A percentile compares a stretch with the other conserved stretches of the same genome.
Evolutionary conservation across 2,888 invertebrate genomes (phyloP).

Genomic region (Campoletis raptor): DNA sequence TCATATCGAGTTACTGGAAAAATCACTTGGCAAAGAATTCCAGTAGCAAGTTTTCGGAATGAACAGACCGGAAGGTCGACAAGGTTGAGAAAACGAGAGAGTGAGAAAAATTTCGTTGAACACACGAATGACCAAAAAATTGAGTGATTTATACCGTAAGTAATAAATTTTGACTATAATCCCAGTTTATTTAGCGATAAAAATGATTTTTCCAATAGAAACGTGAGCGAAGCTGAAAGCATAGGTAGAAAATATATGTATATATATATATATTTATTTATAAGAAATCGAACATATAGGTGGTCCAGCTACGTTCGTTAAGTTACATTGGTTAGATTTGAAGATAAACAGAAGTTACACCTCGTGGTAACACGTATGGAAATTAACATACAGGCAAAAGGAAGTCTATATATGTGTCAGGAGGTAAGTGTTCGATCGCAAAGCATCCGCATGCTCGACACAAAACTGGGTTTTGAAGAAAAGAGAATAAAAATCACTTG

Average conservation of each 20-base stretch:
- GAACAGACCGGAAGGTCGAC: not conserved
- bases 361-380: constrained; percentile 80
- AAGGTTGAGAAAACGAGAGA: not conserved
- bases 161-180: not conserved
- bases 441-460: constrained; percentile 22
- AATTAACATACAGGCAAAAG: constrained; percentile 79
- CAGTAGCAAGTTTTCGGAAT: not conserved
- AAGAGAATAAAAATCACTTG: constrained; percentile 41
- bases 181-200: not conserved
- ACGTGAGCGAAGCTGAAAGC: not conserved
- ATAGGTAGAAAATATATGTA: not conserved
- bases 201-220: not conserved
- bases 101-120: not conserved
- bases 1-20: not conserved
- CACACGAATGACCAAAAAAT: not conserved
- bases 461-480: constrained; percentile 47
- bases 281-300: constrained; percentile 71
- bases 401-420: constrained; percentile 32
- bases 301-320: constrained; percentile 80
- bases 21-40: not conserved
- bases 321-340: constrained; percentile 81
- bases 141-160: not conserved
- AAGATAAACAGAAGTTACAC: constrained; percentile 84
- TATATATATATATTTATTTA: not conserved
- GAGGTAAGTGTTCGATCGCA: constrained; percentile 52